Evolutionary conservation across 2,113 vertebrate genomes (phyloP), one percentile per base, ranked within the genome.

Genomic region (Petroica traversi): DNA sequence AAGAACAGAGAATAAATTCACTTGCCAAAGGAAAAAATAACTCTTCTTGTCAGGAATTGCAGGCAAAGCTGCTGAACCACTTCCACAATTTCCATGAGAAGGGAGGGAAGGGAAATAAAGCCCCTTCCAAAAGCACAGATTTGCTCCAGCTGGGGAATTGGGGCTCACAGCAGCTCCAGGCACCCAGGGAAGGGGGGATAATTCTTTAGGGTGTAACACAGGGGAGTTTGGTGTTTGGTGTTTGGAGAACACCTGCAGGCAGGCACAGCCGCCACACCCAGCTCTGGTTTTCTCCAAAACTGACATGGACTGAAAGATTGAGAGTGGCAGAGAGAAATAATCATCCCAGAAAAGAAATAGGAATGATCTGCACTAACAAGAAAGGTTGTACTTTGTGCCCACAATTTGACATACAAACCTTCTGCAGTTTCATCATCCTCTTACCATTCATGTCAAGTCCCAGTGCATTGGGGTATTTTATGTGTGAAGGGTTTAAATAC

Each of bases 161-260:
- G 3, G 22, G 25, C 41, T 19, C 38, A 2, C 5, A 64, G 58
- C 22, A 26, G 33, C 66, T 45, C 1, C 0, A 5, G 20, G n/a
- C 19, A 11, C 17, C 12, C 55, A 51, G 28, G 55, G 55, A 40
- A 62, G 29, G 25, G 1, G 8, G 18, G 38, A 10, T 34, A 24
- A 34, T 20, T 38, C 33, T 23, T 12, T 1, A 41, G 29, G 16
- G 24, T 10, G 16, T 51, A 12, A 49, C 38, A 59, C 19, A 12
- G 10, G 8, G 3, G 12, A 45, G 33, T 9, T 52, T n/a, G n/a
- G n/a, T n/a, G n/a, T n/a, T 64, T 57, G 29, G 7, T 33, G 14
- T 45, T 9, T 76, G 46, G 25, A 89, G 23, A 73, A 28, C 2
- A 54, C 61, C 67, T 80, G 14, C 46, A 83, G 52, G 23, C 18